phyloP scores from a whole-genome alignment of 1,140 invertebrate species.

The Xylocopa sonorina region DNA sequence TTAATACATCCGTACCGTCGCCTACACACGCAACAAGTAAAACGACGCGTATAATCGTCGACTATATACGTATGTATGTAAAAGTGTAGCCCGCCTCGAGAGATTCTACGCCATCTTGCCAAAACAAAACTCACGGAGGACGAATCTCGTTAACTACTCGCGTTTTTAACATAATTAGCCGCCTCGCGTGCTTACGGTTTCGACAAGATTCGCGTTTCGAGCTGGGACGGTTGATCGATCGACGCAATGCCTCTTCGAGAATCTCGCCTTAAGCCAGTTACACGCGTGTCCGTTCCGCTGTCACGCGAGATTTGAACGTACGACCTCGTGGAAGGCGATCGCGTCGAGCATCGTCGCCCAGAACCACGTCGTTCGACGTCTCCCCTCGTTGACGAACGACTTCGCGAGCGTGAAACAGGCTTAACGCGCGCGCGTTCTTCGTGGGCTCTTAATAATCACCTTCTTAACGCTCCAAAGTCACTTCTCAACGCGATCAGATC shows the following conservation, averaged over 20 bases:
- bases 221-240: too few relatives aligned
- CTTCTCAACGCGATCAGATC: too few relatives aligned
- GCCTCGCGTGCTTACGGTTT: conserved; percentile 15
- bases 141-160: conserved; percentile 21
- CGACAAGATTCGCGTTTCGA: background rate
- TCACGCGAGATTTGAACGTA: background rate
- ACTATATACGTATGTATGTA: conserved; percentile 39
- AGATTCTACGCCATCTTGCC: conserved; percentile 39
- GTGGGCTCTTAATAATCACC: background rate
- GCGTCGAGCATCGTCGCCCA: background rate
- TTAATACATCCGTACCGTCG: conserved; percentile 22
- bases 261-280: background rate
- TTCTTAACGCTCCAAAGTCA: too few relatives aligned
- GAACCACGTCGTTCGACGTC: background rate
- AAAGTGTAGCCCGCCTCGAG: conserved; percentile 34
- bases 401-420: background rate
- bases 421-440: background rate
- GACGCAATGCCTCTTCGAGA: background rate
- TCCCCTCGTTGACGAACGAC: background rate
- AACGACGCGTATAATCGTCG: background rate
- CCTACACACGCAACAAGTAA: conserved; percentile 18
- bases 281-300: background rate
- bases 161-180: conserved; percentile 7
- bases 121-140: conserved; percentile 8
- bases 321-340: background rate